phyloP scores from a whole-genome alignment of 2,113 vertebrate genomes.

The Channa maculata region DNA sequence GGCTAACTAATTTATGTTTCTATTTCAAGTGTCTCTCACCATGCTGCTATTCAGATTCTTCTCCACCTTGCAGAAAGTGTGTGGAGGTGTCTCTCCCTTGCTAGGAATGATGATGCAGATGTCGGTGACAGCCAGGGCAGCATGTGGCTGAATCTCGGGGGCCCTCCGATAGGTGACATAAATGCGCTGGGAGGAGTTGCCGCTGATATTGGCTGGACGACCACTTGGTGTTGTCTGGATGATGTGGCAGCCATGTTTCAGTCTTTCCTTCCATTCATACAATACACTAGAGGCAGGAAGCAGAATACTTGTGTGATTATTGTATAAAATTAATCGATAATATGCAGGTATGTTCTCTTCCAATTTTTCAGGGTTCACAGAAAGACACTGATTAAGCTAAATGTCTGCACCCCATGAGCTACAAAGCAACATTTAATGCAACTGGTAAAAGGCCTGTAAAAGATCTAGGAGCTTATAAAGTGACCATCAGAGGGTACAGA shows the following conservation, averaged over 20 bases:
- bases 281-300: constrained; percentile 85
- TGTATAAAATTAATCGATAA: no score
- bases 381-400: no score
- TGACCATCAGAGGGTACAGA: no score
- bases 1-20: not conserved
- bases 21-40: constrained; percentile 81
- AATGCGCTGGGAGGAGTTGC: constrained; percentile 93
- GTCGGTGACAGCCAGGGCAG: constrained; percentile 94
- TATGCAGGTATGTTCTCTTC: no score
- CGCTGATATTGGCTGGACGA: constrained; percentile 92
- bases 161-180: constrained; percentile 95
- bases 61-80: constrained; percentile 97
- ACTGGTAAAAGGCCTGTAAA: no score
- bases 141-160: constrained; percentile 88
- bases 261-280: constrained; percentile 95
- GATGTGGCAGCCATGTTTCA: constrained; percentile 95
- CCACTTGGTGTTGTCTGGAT: constrained; percentile 93
- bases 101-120: constrained; percentile 96
- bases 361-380: no score
- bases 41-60: constrained; percentile 97
- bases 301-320: no score
- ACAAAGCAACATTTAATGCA: no score
- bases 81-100: constrained; percentile 95
- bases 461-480: no score
- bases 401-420: no score